phyloP scores from a whole-genome alignment of 2,888 invertebrate genomes.

The Hemicrepidius hirtus region DNA sequence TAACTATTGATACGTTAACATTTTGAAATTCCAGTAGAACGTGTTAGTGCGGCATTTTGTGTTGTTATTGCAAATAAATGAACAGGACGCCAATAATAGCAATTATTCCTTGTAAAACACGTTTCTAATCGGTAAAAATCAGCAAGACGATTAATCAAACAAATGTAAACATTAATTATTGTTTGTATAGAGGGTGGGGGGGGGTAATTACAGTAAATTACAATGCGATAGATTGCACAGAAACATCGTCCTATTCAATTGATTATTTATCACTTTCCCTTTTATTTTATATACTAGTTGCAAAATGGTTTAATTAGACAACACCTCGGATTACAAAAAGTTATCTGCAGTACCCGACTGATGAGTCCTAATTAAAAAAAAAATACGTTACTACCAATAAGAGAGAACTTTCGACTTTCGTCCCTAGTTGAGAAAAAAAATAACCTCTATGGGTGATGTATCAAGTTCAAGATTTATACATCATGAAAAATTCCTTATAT shows the following conservation, averaged over 20 bases:
- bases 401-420: no score
- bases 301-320: conserved; percentile 21
- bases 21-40: no score
- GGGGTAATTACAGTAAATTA: conserved; percentile 34
- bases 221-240: not conserved
- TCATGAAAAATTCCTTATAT: conserved; percentile 14
- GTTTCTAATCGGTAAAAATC: conserved; percentile 33
- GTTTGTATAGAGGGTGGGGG: conserved; percentile 29
- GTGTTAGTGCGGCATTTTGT: not conserved
- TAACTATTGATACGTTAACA: not conserved
- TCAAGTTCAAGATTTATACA: conserved; percentile 9
- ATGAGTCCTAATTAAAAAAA: no score
- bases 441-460: no score
- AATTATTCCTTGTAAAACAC: conserved; percentile 27
- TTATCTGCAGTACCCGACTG: no score
- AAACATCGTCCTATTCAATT: conserved; percentile 16
- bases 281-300: not conserved
- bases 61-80: conserved; percentile 9
- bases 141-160: conserved; percentile 17
- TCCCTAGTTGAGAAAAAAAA: no score
- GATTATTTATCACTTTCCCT: conserved; percentile 28
- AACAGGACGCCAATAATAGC: conserved; percentile 7
- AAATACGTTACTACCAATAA: no score
- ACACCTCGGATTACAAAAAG: not conserved
- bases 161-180: conserved; percentile 32